Percentiles rank a stretch among this genome's conserved stretches.
Conservation (phyloP, 37 sponge, comb jelly and placozoan species). For the Corticium candelabrum region DNA sequence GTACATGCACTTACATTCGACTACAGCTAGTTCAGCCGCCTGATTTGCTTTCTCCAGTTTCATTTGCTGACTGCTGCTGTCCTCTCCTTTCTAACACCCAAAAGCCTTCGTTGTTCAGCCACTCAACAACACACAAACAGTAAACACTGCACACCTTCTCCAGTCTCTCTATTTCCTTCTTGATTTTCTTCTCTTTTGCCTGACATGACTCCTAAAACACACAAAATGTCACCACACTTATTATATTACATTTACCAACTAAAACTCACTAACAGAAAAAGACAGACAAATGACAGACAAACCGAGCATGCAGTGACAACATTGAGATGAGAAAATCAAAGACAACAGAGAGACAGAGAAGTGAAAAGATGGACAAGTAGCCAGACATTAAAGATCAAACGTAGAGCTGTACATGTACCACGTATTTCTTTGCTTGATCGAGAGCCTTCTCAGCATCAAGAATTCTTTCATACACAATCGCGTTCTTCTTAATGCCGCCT, state of each 20-base stretch:
- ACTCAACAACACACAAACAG: background rate
- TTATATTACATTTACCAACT: no score
- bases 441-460: background rate
- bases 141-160: background rate
- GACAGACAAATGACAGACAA: no score
- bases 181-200: background rate
- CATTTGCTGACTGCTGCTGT: background rate
- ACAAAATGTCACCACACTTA: no score
- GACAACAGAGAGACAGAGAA: no score
- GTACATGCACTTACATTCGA: background rate
- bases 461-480: background rate
- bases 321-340: no score
- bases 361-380: no score
- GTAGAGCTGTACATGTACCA: no score
- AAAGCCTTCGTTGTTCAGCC: background rate
- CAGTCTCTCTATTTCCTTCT: background rate
- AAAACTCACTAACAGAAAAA: no score
- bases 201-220: background rate
- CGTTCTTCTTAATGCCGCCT: background rate
- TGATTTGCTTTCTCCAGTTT: background rate
- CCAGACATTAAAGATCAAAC: no score
- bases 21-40: background rate
- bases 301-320: no score
- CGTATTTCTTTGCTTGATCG: background rate
- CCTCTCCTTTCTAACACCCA: background rate